These are phyloP conservation scores for Willowsia nigromaculata DNA, from an alignment of 2,888 invertebrate species.

Conservation along the genomic window DNA sequence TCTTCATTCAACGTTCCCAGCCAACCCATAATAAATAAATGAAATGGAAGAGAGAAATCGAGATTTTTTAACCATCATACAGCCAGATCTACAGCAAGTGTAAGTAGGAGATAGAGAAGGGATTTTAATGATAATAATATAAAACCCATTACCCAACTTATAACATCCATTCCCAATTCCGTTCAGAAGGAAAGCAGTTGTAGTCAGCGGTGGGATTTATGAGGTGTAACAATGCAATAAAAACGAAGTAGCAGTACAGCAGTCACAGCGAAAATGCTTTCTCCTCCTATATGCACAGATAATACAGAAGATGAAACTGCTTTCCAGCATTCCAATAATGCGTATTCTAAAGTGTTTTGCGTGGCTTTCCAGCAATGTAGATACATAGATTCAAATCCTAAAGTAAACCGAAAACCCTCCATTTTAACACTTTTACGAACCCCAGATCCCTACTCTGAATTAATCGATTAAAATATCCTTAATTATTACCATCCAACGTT, in stretches of 20 bases:
- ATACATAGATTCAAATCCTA: not conserved
- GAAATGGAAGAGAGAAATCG: constrained; percentile 21
- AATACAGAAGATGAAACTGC: not conserved
- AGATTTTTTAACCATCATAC: not conserved
- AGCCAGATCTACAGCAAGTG: not conserved
- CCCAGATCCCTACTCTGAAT: not conserved
- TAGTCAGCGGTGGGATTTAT: constrained; percentile 45
- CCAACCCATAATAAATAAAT: constrained; percentile 3
- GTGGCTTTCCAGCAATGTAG: not conserved
- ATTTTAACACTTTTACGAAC: not conserved
- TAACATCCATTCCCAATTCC: not conserved
- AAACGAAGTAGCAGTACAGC: constrained; percentile 11
- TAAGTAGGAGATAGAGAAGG: not conserved
- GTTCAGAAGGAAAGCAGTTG: constrained; percentile 21
- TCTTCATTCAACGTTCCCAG: not conserved
- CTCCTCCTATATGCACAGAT: not conserved
- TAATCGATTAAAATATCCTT: constrained; percentile 6
- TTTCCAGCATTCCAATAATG: constrained; percentile 12
- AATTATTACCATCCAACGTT: not conserved
- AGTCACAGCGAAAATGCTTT: not conserved
- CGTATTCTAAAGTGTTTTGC: not conserved
- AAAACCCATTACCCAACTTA: constrained; percentile 50
- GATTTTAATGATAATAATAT: constrained; percentile 56
- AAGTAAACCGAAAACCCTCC: not conserved
- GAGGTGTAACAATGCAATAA: constrained; percentile 61